Evolutionary conservation across 2,888 invertebrate genomes (phyloP).

Genomic region (Limnephilus marmoratus): DNA sequence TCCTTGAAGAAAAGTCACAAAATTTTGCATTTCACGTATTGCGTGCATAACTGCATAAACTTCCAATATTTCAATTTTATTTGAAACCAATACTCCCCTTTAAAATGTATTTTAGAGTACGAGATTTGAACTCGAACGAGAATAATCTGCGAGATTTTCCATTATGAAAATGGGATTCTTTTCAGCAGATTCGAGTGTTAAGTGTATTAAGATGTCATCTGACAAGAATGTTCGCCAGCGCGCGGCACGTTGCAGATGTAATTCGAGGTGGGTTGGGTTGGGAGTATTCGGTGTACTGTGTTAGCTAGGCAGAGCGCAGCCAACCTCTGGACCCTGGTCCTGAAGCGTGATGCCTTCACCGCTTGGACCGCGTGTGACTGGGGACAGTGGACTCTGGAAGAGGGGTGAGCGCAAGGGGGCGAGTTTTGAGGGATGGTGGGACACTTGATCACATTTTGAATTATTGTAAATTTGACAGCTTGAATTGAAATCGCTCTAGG

Average conservation of each 20-base stretch:
- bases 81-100: not conserved
- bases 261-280: constrained; percentile 44
- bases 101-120: not conserved
- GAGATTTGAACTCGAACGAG: constrained; percentile 19
- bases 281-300: not conserved
- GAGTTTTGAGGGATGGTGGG: not conserved
- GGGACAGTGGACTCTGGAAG: not conserved
- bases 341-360: constrained; percentile 53
- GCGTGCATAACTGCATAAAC: too few species aligned
- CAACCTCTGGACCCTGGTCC: constrained; percentile 14
- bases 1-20: not conserved
- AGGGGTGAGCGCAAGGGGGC: constrained; percentile 9
- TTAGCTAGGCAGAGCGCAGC: not conserved
- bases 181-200: constrained; percentile 40
- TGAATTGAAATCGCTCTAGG: not conserved
- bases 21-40: not conserved
- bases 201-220: constrained; percentile 50
- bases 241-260: constrained; percentile 37
- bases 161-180: constrained; percentile 45
- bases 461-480: not conserved
- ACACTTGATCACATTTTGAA: constrained; percentile 29
- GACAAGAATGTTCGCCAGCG: constrained; percentile 12
- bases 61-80: not conserved
- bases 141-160: constrained; percentile 20
- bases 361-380: constrained; percentile 51